Evolutionary conservation across 2,113 vertebrate species (phyloP), one percentile per base, ranked within the genome.

Genomic region (Apistogramma diplotaenia): DNA sequence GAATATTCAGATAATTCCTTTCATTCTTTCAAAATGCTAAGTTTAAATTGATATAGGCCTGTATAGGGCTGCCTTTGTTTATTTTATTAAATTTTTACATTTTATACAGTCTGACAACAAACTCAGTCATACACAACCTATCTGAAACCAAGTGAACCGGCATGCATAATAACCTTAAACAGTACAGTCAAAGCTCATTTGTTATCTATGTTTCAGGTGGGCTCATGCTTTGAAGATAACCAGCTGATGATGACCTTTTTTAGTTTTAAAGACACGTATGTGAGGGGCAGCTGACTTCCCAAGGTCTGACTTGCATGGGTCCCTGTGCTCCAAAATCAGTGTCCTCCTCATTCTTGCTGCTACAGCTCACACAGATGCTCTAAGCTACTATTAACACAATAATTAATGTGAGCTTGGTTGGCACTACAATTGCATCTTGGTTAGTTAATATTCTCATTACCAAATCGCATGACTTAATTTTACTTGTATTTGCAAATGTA

Each of bases 21-120:
- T 31, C 31, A 31, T 10, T 59, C 57, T 5, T 59, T 59, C 27
- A 59, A 19, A 59, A 59, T 6, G 57, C 5, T 19, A 33, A 59
- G 57, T 59, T 59, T 10, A 59, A 31, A 59, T 9, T 16, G 19
- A 29, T 18, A 31, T 1, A 33, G 57, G 18, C 29, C 4, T 0
- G 0, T 59, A 29, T 19, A 33, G 31, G 6, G 18, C 11, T 10
- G 10, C 31, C 31, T 1, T 59, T 33, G 3, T 35, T 35, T 35
- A 9, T 33, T 33, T 33, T 33, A 6, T 33, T 33, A 8, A 33
- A 2, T 0, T 9, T 58, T 31, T 59, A 19, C 0, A 0, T 59
- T 31, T 59, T 19, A 31, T 8, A 35, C 35, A 35, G 37, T 40
- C 37, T 40, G 37, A 40, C 57, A 59, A 31, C 29, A 59, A 1